phyloP scores from a whole-genome alignment of 2,797 vertebrate species.

The Lepus oiostolus region DNA sequence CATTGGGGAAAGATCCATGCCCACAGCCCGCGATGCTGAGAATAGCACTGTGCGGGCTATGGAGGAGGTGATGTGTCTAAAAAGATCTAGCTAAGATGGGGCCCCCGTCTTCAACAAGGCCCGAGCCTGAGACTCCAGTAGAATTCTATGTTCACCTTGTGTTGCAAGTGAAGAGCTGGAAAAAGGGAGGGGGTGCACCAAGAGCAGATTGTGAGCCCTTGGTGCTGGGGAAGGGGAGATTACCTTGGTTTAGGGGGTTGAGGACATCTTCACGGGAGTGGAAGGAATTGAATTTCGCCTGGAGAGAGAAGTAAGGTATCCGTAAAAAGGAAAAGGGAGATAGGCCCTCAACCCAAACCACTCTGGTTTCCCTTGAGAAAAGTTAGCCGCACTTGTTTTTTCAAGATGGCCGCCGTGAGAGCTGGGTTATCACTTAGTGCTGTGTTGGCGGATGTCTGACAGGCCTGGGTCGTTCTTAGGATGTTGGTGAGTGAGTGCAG shows the following conservation, averaged over 20 bases:
- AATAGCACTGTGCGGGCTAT: background rate
- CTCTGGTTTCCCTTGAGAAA: background rate
- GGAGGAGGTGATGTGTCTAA: background rate
- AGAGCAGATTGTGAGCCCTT: background rate
- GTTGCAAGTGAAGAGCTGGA: background rate
- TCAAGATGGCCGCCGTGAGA: background rate
- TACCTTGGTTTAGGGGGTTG: background rate
- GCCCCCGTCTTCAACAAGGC: background rate
- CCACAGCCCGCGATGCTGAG: background rate
- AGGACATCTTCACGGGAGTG: constrained; percentile 36
- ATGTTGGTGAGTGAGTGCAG: background rate
- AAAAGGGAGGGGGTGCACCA: background rate
- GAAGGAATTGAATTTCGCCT: constrained; percentile 1
- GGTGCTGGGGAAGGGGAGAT: background rate
- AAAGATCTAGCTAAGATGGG: background rate
- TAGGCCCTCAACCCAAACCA: background rate
- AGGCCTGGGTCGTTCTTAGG: background rate
- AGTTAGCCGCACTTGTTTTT: constrained; percentile 24
- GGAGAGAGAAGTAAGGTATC: background rate
- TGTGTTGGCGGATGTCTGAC: background rate
- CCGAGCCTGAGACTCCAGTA: background rate
- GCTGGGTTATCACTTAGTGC: background rate
- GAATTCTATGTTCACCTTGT: background rate
- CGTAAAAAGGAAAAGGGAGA: background rate
- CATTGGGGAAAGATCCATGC: background rate